Evolutionary conservation across 2,113 vertebrate species (phyloP).

Genomic region (Syngnathus scovelli): DNA sequence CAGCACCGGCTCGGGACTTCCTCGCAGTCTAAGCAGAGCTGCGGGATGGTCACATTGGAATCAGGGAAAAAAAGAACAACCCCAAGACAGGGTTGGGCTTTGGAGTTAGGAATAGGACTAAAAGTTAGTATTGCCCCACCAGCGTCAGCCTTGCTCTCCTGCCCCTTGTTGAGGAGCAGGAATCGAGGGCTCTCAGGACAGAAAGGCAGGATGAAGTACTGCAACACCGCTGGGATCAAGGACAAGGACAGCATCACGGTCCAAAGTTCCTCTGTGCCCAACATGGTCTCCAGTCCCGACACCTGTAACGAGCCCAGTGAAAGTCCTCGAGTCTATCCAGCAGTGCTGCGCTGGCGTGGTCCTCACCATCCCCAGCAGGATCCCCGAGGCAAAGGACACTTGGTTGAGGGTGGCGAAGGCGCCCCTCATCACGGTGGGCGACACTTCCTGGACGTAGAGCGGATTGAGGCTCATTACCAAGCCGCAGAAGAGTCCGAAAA

Average conservation of each 20-base stretch:
- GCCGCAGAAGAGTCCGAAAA: constrained; percentile 76
- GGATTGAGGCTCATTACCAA: constrained; percentile 75
- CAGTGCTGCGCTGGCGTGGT: neutral
- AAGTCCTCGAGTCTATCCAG: neutral
- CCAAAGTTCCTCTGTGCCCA: constrained; percentile 70
- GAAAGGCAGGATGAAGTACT: constrained; percentile 72
- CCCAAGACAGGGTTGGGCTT: neutral
- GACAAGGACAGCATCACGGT: constrained; percentile 73
- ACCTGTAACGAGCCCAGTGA: constrained; percentile 52
- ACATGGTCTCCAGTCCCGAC: constrained; percentile 66
- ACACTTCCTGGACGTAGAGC: constrained; percentile 76
- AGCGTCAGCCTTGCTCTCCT: constrained; percentile 62
- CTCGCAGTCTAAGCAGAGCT: constrained; percentile 63
- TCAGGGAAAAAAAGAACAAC: neutral
- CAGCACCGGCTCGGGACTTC: constrained; percentile 33
- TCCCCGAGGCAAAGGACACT: constrained; percentile 69
- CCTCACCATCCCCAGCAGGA: constrained; percentile 73
- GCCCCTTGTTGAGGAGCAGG: constrained; percentile 67
- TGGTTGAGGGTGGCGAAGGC: constrained; percentile 76
- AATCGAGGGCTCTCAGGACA: constrained; percentile 77
- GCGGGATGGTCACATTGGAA: neutral
- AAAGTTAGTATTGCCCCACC: constrained; percentile 46
- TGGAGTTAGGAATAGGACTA: neutral
- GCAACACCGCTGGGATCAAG: constrained; percentile 66
- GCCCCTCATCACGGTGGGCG: constrained; percentile 69